Base-by-base conservation (phyloP, 1,140 invertebrate species). In the Fopius arisanus region DNA sequence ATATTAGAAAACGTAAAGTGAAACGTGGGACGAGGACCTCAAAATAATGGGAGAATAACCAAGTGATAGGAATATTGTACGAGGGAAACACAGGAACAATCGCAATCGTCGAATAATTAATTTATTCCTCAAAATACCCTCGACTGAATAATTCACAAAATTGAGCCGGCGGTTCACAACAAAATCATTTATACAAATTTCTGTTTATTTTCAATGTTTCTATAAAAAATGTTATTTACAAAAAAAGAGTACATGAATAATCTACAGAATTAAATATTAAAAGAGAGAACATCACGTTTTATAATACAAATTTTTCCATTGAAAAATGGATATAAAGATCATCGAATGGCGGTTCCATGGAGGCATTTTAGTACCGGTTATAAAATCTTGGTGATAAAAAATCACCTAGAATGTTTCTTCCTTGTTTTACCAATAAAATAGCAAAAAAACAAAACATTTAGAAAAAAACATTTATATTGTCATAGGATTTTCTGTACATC, bases 41-140 rank as follows among this genome's bases (percentile, higher is more conserved):
- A 71, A 76, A 71, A 70, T 51, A 69, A 9, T 69, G 76, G 67
- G n/a, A n/a, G 76, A 74, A 70, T 59, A 19, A 21, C 29, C 7
- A n/a, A n/a, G n/a, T n/a, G n/a, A 48, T 62, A 23, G 26, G 33
- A 37, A 37, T 37, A 37, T 37, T 3, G 33, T 37, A 37, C 29
- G 7, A 31, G 7, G 16, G 9, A 48, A 19, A 3, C 6, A 48
- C n/a, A 48, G 3, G 26, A 7, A 68, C 14, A 28, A n/a, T 41
- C 33, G n/a, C n/a, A 9, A 19, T 67, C n/a, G 31, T 67, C 48
- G 10, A 43, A 69, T 54, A 43, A 51, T 29, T 23, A 3, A 28
- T 69, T 69, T 54, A 69, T 54, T 69, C n/a, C 48, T 59, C 2
- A 26, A 26, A 26, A 26, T 59, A 59, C 23, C 7, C 5, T 59